phyloP scores from a whole-genome alignment of 2,113 vertebrate genomes.

The Hipposideros armiger region DNA sequence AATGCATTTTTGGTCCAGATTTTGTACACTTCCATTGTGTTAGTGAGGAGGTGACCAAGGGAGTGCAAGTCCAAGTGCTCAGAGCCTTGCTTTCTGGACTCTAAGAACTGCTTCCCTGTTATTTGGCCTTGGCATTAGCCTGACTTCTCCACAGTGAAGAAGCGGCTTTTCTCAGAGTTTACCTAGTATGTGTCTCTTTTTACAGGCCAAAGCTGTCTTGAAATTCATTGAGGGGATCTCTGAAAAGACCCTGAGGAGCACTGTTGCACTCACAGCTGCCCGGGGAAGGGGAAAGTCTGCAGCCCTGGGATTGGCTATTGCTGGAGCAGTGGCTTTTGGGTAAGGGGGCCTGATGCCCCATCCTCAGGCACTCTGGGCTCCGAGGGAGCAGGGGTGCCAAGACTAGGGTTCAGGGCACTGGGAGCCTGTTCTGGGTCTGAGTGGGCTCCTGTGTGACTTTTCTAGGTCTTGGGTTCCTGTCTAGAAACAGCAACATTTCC shows the following conservation, averaged over 20 bases:
- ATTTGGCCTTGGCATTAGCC: background rate
- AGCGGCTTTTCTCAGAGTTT: background rate
- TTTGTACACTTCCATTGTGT: background rate
- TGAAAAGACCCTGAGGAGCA: slow-evolving; percentile 97
- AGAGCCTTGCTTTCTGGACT: background rate
- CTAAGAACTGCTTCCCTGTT: too few relatives aligned
- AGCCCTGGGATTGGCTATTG: slow-evolving; percentile 96
- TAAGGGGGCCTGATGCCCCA: slow-evolving; percentile 75
- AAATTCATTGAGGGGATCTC: slow-evolving; percentile 99
- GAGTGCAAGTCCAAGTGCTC: background rate
- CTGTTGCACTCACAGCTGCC: slow-evolving; percentile 96
- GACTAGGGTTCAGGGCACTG: background rate
- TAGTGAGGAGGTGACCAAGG: background rate
- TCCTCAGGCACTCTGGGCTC: background rate
- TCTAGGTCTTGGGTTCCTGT: background rate
- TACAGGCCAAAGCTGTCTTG: slow-evolving; percentile 95
- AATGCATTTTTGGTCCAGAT: background rate
- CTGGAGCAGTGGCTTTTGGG: slow-evolving; percentile 98
- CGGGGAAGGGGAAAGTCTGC: slow-evolving; percentile 98
- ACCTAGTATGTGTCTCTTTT: background rate
- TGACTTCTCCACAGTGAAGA: background rate
- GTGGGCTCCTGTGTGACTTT: background rate
- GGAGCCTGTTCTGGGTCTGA: background rate
- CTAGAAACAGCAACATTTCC: background rate
- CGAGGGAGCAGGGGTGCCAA: background rate